These are phyloP conservation scores for Drosophila neoperkinsi DNA, from an alignment of 2,888 invertebrate species.

Conservation along the genomic window DNA sequence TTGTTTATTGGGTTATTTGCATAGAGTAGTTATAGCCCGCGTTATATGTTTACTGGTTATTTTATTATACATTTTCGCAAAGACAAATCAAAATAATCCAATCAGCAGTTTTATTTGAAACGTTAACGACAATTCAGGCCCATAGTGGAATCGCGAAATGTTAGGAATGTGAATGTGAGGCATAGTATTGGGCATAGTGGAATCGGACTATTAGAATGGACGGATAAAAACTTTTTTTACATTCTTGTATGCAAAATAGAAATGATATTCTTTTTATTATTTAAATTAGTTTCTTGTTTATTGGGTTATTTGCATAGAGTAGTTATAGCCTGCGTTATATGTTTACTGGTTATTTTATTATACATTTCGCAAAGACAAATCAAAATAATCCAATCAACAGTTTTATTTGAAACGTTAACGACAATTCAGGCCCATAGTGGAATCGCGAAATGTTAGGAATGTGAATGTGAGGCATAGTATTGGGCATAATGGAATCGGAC, in stretches of 20 bases:
- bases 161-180: background rate
- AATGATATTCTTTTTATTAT: background rate
- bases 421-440: background rate
- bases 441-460: background rate
- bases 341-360: background rate
- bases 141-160: background rate
- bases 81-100: background rate
- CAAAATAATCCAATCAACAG: background rate
- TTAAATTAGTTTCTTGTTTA: background rate
- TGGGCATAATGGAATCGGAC: background rate
- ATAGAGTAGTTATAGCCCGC: background rate
- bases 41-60: background rate
- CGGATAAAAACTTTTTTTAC: too few species aligned
- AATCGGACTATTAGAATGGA: background rate
- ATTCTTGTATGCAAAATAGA: background rate
- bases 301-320: background rate
- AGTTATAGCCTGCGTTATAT: background rate
- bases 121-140: background rate
- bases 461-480: background rate
- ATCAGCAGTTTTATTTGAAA: background rate
- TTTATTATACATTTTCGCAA: background rate
- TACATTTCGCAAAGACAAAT: background rate
- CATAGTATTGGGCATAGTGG: background rate
- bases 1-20: background rate
- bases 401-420: background rate